Percentiles rank a stretch among this genome's conserved stretches.
Conservation (phyloP, 1,140 invertebrate species). For the Piezodorus guildinii region DNA sequence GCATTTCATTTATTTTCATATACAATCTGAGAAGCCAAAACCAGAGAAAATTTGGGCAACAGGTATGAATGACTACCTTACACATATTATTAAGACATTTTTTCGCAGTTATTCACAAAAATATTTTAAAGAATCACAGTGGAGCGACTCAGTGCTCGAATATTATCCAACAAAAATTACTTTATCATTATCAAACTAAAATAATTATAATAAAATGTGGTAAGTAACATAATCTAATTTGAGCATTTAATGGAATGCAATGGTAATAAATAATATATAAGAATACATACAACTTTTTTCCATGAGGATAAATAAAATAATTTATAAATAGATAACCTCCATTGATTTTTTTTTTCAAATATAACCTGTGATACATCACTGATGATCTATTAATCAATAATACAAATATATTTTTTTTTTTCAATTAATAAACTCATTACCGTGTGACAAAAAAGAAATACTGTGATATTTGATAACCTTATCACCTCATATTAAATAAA, state of each 20-base stretch:
- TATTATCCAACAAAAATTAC: not conserved
- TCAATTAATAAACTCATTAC: not conserved
- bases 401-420: not conserved
- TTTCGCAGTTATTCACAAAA: not conserved
- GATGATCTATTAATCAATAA: not conserved
- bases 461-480: not conserved
- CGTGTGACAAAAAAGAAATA: not conserved
- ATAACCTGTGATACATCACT: not conserved
- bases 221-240: slow-evolving; percentile 6
- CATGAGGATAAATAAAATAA: too few relatives aligned
- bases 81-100: not conserved
- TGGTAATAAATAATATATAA: not conserved
- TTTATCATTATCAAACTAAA: not conserved
- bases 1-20: not conserved
- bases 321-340: not conserved
- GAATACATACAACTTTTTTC: too few relatives aligned
- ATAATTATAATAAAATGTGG: not conserved
- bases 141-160: not conserved
- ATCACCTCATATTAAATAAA: not conserved
- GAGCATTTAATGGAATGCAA: slow-evolving; percentile 1
- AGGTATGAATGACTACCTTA: too few relatives aligned
- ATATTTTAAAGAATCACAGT: not conserved
- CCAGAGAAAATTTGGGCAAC: too few relatives aligned
- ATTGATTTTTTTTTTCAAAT: not conserved
- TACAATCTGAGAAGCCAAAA: too few relatives aligned